phyloP scores from a whole-genome alignment of 1,140 invertebrate genomes.

The Lepidurus apus region DNA sequence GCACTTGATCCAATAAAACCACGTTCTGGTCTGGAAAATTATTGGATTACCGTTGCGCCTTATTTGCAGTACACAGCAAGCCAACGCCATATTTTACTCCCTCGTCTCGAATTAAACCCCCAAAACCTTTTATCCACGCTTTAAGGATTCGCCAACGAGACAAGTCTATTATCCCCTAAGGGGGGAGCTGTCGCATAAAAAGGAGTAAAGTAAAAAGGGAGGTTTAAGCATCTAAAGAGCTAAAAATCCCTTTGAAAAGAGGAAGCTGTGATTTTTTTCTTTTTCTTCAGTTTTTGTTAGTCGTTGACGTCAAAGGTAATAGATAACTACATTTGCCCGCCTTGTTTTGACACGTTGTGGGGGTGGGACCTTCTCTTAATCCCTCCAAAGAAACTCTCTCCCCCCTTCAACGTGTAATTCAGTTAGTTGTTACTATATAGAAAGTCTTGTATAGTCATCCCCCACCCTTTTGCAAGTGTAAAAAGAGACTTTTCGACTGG shows the following conservation, averaged over 20 bases:
- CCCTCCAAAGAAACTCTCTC: neutral
- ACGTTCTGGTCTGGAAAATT: neutral
- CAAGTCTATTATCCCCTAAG: neutral
- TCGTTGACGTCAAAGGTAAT: neutral
- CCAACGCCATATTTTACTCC: neutral
- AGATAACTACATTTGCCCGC: conserved; percentile 11
- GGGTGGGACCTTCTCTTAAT: neutral
- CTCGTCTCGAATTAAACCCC: neutral
- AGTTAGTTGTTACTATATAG: conserved; percentile 6
- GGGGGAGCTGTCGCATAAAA: neutral
- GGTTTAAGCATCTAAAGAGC: neutral
- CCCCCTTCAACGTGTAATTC: neutral
- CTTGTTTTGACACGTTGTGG: conserved; percentile 18
- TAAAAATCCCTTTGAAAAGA: neutral
- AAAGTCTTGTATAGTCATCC: neutral
- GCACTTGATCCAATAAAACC: conserved; percentile 2
- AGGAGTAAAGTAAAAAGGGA: neutral
- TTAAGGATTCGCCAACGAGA: conserved; percentile 3
- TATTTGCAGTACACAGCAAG: neutral
- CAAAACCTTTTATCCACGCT: conserved; percentile 11
- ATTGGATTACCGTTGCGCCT: neutral
- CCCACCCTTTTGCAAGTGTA: neutral
- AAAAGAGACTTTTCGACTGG: conserved; percentile 10
- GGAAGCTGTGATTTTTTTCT: neutral
- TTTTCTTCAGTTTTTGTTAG: neutral